Percentiles rank a stretch among this genome's conserved stretches.
These are phyloP conservation scores for Allygus modestus DNA, from an alignment of 2,888 invertebrate genomes.

Conservation along the genomic window DNA sequence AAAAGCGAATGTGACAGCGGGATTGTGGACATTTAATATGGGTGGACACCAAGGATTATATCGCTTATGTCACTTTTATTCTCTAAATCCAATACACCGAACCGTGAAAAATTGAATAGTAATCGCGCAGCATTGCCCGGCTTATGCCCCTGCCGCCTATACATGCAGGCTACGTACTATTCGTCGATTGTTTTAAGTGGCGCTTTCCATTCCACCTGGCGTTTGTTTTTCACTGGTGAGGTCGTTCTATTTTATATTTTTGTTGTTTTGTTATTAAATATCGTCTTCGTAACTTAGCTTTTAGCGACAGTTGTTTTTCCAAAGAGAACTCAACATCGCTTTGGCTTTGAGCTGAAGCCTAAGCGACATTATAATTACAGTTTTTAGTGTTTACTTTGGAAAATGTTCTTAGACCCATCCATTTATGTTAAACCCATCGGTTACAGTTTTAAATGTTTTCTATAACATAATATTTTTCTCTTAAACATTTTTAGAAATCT, in stretches of 20 bases:
- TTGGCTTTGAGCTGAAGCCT: no score
- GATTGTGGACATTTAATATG: constrained; percentile 23
- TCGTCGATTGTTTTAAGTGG: constrained; percentile 29
- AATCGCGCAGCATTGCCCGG: constrained; percentile 28
- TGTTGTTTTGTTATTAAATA: no score
- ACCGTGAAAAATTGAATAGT: constrained; percentile 54
- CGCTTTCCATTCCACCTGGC: not conserved
- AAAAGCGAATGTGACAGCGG: constrained; percentile 20
- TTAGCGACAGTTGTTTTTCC: no score
- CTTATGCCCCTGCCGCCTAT: not conserved
- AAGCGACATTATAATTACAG: no score
- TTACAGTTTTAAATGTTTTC: no score
- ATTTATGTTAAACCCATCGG: no score
- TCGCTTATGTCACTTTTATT: constrained; percentile 49
- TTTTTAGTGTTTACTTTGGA: no score
- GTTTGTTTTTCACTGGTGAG: not conserved
- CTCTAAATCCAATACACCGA: constrained; percentile 49
- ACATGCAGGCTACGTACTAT: not conserved
- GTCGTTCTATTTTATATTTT: not conserved
- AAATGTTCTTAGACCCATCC: no score
- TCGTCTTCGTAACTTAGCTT: no score
- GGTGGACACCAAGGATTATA: constrained; percentile 34
- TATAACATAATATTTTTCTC: no score
- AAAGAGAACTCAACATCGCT: no score
- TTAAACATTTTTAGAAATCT: no score